phyloP scores from a whole-genome alignment of 2,113 vertebrate species.

The Cheirogaleus medius region DNA sequence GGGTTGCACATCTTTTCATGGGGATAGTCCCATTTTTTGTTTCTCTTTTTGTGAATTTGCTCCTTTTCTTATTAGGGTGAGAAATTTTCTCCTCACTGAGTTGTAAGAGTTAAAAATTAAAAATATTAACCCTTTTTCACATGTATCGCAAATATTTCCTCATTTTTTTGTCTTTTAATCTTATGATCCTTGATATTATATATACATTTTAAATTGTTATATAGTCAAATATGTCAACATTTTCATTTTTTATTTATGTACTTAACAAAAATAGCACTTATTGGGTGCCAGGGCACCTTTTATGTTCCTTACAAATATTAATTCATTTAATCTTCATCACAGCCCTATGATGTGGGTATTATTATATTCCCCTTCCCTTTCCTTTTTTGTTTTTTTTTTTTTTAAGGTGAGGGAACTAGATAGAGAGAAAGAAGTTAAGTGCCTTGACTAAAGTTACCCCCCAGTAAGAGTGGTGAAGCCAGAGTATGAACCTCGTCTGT shows the following conservation, averaged over 20 bases:
- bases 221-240: neutral
- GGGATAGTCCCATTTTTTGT: neutral
- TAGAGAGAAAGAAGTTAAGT: slow-evolving; percentile 33
- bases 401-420: slow-evolving; percentile 2
- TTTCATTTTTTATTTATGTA: slow-evolving; percentile 24
- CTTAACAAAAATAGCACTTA: neutral
- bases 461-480: neutral
- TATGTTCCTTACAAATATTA: neutral
- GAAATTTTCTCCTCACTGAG: neutral
- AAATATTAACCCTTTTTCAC: neutral
- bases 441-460: neutral
- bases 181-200: neutral
- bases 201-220: neutral
- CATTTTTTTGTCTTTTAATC: neutral
- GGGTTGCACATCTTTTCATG: neutral
- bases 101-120: neutral
- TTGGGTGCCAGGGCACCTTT: neutral
- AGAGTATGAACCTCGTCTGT: no score
- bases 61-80: neutral
- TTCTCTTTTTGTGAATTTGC: neutral
- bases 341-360: neutral
- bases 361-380: neutral
- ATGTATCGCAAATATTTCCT: neutral
- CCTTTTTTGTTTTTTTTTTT: neutral
- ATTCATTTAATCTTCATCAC: neutral